These are phyloP conservation scores for Sebastes trivittatus DNA, from an alignment of 2,797 vertebrate genomes.

Conservation along the genomic window DNA sequence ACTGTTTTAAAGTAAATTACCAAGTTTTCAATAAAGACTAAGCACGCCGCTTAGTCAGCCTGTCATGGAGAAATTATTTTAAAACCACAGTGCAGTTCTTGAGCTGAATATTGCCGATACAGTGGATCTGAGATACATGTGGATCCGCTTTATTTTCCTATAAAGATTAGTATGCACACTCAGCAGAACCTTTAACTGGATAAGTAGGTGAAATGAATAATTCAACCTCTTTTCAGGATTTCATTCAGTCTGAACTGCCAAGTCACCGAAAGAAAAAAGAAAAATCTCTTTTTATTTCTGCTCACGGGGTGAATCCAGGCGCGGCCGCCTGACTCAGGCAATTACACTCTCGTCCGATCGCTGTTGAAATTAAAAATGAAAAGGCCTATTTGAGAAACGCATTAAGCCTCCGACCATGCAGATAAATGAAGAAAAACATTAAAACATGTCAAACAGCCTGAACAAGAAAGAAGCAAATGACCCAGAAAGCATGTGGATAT, in stretches of 20 bases:
- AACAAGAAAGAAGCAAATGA: not conserved
- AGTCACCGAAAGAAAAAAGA: not conserved
- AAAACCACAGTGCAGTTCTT: not conserved
- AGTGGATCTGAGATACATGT: not conserved
- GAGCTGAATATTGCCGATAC: not conserved
- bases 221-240: not conserved
- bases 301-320: not conserved
- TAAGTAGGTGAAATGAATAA: conserved; percentile 9
- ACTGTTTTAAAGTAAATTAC: not conserved
- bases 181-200: conserved; percentile 6
- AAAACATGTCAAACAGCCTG: not conserved
- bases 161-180: not conserved
- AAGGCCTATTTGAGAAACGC: not conserved
- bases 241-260: not conserved
- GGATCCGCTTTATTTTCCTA: not conserved
- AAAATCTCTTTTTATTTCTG: not conserved
- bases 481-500: not conserved
- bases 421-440: conserved; percentile 19
- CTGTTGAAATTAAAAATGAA: not conserved
- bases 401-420: not conserved
- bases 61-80: too few species aligned
- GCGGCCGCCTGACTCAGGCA: not conserved
- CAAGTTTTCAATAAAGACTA: too few species aligned
- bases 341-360: not conserved
- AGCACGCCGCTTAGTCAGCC: too few species aligned